These are phyloP conservation scores for Invenusta paracnida DNA, from an alignment of 2,888 invertebrate genomes.

Conservation along the genomic window DNA sequence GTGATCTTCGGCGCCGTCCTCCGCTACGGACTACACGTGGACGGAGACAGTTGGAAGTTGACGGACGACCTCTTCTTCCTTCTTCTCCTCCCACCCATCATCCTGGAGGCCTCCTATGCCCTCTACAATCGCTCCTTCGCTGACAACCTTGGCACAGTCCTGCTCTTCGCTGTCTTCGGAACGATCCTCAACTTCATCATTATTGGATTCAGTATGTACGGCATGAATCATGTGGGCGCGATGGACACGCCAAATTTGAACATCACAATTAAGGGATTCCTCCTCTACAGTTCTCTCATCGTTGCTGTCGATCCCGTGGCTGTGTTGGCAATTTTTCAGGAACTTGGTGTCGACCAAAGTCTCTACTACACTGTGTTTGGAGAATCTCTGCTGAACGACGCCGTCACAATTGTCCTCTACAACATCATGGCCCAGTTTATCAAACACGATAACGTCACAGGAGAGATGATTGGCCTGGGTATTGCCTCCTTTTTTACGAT, in stretches of 20 bases:
- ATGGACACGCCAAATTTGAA: constrained; percentile 51
- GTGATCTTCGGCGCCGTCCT: constrained; percentile 24
- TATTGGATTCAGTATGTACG: constrained; percentile 52
- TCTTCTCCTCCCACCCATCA: constrained; percentile 64
- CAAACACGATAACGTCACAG: constrained; percentile 46
- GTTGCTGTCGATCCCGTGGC: constrained; percentile 66
- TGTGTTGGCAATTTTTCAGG: constrained; percentile 64
- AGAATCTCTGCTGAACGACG: constrained; percentile 65
- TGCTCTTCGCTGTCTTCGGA: constrained; percentile 64
- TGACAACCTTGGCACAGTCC: constrained; percentile 64
- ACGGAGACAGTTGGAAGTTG: too few species aligned
- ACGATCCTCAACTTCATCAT: constrained; percentile 54
- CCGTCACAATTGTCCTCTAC: constrained; percentile 65
- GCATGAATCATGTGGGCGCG: constrained; percentile 50
- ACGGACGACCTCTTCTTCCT: too few species aligned
- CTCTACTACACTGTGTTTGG: constrained; percentile 66
- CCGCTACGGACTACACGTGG: too few species aligned
- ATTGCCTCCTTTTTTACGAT: constrained; percentile 63
- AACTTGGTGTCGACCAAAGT: constrained; percentile 65
- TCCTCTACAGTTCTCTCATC: constrained; percentile 64
- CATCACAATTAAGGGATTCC: constrained; percentile 51
- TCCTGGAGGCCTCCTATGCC: constrained; percentile 65
- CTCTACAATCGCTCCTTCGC: constrained; percentile 64
- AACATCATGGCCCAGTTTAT: constrained; percentile 63
- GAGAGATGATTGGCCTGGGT: constrained; percentile 59